Conservation (phyloP, 2,113 vertebrate species). For the Phodopus roborovskii region DNA sequence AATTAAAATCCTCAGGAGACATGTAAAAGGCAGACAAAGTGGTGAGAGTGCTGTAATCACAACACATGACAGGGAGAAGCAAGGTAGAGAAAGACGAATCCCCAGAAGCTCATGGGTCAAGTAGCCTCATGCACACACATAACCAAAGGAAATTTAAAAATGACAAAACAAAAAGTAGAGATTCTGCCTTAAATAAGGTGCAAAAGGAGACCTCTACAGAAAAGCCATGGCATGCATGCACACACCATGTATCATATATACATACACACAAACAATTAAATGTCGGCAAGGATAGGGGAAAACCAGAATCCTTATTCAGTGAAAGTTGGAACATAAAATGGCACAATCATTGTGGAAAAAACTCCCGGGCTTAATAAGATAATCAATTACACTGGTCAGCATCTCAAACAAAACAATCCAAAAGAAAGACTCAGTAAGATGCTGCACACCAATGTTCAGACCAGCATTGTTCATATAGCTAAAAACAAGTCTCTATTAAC, state of each 20-base stretch:
- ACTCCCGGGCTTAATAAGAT: not conserved
- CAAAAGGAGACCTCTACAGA: not conserved
- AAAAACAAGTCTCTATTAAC: not conserved
- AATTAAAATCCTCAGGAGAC: not conserved
- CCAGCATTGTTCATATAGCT: not conserved
- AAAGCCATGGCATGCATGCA: not conserved
- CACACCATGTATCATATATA: not conserved
- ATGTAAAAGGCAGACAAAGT: not conserved
- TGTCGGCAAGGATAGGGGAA: not conserved
- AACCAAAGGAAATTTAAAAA: not conserved
- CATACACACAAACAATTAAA: not conserved
- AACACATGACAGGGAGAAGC: not conserved
- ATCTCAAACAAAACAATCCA: not conserved
- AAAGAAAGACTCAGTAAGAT: not conserved
- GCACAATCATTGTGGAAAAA: not conserved
- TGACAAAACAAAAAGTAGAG: not conserved
- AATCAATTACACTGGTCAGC: not conserved
- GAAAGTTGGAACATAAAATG: not conserved
- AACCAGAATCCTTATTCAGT: not conserved
- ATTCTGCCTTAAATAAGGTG: not conserved
- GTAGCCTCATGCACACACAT: not conserved
- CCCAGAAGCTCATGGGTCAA: not conserved
- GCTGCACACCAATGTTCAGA: not conserved
- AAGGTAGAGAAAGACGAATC: too few species aligned
- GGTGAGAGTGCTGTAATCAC: not conserved